Evolutionary conservation across 2,797 vertebrate genomes (phyloP), one percentile per base, ranked within the genome.

Genomic region (Psittacula derbiana): DNA sequence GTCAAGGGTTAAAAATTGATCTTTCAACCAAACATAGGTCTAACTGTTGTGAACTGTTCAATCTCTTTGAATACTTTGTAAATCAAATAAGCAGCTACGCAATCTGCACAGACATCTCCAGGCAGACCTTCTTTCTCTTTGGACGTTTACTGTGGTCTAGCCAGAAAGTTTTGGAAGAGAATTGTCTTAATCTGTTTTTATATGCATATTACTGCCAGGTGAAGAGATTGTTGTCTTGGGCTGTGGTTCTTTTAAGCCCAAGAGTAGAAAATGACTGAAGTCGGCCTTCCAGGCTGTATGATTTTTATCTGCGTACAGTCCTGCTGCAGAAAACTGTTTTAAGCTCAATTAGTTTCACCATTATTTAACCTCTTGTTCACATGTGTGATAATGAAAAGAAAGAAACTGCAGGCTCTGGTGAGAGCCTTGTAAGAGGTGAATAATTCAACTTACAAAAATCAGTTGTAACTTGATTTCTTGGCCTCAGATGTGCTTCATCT

Each of bases 401-500:
- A 82, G 71, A 67, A 80, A 76, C 49, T 16, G 43, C 69, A 73
- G 46, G 33, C 40, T 87, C 25, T 41, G 62, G 66, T 75, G 82
- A 88, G 82, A 93, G 46, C 52, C 49, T 78, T 71, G 13, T 80
- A 85, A 91, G 78, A 72, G 80, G 44, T 73, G 73, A 95, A 90
- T 83, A 88, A 94, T 65, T 83, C 55, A 82, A 15, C 85, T 90
- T 90, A 13, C 0, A 91, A 92, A 95, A 95, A 79, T 94, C 49
- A 69, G 95, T 94, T 72, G 36, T 64, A 92, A 94, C 93, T 93
- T 93, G 95, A 93, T 83, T 94, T 96, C 71, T 90, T 93, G 91
- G 95, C 91, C 81, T 86, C 33, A 27, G 15, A 41, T 60, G 43
- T 72, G 80, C 66, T 91, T 94, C 93, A 84, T 91, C 76, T 95